These are phyloP conservation scores for Daboia siamensis DNA, from an alignment of 2,113 vertebrate species.

Conservation along the genomic window DNA sequence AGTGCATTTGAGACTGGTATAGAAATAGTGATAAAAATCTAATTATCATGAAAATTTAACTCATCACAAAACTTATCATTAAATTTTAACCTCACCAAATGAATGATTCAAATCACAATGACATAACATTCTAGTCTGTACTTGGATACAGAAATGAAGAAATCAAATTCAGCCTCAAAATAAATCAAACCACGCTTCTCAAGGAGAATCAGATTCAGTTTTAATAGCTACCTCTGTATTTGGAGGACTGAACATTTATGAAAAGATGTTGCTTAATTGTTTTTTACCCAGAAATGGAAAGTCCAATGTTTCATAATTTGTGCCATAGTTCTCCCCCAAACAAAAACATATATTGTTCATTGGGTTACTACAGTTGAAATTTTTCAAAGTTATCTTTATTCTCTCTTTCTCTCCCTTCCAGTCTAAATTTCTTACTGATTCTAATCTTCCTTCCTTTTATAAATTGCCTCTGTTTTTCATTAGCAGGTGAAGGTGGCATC, in stretches of 20 bases:
- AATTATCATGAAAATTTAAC: background rate
- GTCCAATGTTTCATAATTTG: background rate
- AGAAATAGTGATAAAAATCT: background rate
- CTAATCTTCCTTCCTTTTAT: constrained; percentile 12
- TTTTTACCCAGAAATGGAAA: background rate
- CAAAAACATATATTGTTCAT: background rate
- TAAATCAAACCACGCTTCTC: background rate
- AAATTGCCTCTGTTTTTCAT: constrained; percentile 35
- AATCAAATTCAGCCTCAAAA: background rate
- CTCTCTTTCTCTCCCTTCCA: background rate
- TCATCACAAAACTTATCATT: background rate
- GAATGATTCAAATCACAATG: background rate
- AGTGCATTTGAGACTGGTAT: background rate
- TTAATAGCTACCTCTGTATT: background rate
- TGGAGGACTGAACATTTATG: background rate
- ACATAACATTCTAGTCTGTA: background rate
- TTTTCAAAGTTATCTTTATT: background rate
- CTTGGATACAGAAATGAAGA: background rate
- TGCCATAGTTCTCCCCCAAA: background rate
- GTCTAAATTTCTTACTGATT: constrained; percentile 18
- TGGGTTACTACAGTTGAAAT: background rate
- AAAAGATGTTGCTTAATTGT: rapidly evolving
- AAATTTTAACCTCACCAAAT: background rate
- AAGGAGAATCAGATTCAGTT: background rate
- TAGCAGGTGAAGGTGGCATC: constrained; percentile 40